Evolutionary conservation across 2,888 invertebrate genomes (phyloP).

Genomic region (Julus scanicus): DNA sequence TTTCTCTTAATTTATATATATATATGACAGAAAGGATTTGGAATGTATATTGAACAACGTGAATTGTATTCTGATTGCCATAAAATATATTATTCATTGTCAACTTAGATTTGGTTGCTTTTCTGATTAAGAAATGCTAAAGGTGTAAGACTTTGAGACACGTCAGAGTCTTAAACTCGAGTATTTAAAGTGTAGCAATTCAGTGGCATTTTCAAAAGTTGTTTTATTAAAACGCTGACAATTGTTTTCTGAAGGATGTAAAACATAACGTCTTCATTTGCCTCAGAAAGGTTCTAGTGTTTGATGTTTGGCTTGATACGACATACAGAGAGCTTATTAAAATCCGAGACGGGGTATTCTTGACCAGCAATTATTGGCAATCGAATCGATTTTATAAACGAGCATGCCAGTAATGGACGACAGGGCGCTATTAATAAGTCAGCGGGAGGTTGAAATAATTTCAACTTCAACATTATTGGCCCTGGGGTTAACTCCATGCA

Average conservation of each 20-base stretch:
- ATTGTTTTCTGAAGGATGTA: no score
- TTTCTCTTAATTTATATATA: no score
- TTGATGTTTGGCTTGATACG: neutral
- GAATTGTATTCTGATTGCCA: no score
- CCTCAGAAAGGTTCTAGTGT: neutral
- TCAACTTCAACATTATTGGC: slow-evolving; percentile 2
- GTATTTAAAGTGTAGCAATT: no score
- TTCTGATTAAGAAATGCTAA: no score
- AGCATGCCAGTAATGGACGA: slow-evolving; percentile 1
- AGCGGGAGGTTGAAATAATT: neutral
- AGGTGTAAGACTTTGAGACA: no score
- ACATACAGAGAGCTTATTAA: neutral
- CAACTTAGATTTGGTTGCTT: no score
- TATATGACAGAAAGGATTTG: no score
- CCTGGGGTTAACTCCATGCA: slow-evolving; percentile 14
- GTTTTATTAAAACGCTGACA: no score
- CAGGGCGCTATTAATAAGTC: slow-evolving; percentile 28
- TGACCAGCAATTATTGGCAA: neutral
- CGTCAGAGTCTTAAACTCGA: no score
- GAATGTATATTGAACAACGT: no score
- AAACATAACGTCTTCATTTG: neutral
- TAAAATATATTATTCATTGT: no score
- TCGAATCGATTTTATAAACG: neutral
- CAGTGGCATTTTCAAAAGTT: neutral
- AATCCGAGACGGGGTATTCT: neutral